Percentiles rank a stretch among this genome's conserved stretches.
Conservation (phyloP, 1,140 invertebrate species). For the Pemphigus obesinymphae region DNA sequence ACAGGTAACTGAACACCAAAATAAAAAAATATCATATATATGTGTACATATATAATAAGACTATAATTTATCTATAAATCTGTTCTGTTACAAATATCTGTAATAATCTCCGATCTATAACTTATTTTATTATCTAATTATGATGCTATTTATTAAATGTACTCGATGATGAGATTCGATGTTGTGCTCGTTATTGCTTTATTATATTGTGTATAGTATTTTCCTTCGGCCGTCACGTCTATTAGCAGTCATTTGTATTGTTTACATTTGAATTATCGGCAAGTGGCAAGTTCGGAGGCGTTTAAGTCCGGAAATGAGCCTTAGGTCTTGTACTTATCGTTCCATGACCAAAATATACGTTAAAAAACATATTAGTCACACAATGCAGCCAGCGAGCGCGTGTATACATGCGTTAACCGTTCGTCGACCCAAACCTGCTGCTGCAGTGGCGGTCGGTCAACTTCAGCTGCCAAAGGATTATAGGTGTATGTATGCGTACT, state of each 20-base stretch:
- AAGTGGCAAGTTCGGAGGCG: neutral
- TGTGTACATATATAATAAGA: no score
- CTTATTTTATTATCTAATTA: no score
- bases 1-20: no score
- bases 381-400: neutral
- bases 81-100: no score
- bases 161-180: no score
- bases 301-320: neutral
- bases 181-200: no score
- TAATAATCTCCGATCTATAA: no score
- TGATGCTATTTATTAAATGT: no score
- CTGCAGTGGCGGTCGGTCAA: neutral
- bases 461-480: neutral
- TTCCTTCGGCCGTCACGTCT: neutral
- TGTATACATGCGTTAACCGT: constrained; percentile 4
- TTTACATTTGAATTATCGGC: neutral
- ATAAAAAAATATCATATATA: no score
- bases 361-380: neutral
- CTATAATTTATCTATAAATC: no score
- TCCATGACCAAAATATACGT: neutral
- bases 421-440: neutral
- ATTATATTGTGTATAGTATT: neutral
- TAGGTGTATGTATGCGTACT: no score
- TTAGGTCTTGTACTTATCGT: neutral
- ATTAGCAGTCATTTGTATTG: neutral